Base-by-base conservation (phyloP, 2,888 invertebrate species). In the Heliconius aoede region DNA sequence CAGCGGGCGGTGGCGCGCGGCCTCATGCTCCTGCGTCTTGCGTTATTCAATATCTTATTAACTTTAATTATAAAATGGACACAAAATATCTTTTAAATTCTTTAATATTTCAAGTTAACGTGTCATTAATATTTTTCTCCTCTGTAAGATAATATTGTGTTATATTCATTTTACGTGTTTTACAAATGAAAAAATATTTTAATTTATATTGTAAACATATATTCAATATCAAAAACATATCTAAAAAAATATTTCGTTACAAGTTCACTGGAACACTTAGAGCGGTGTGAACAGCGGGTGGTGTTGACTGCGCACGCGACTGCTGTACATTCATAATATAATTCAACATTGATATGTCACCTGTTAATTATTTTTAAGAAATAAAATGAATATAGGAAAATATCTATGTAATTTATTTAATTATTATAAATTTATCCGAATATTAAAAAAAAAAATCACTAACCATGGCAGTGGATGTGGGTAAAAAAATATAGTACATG, bases 21-120 rank as follows among this genome's bases (percentile, higher is more conserved):
- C n/a, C 80, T 85, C 79, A 81, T 82, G 88, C 89, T 89, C 88
- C 89, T 84, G 85, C 83, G 84, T 82, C 84, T 81, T 82, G 80
- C 83, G 83, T 82, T 72, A 61, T 83, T 84, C 82, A 77, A 82
- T 83, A 80, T 82, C 46, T 55, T 55, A 55, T 51, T 55, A 69
- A 69, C 21, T 28, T n/a, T 83, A 77, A 82, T 86, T 83, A 83
- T 84, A 30, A 51, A 69, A 55, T 55, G 69, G 26, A 9, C n/a
- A 32, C 55, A 32, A 55, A 30, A 46, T 51, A 51, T 55, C 3
- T 55, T 55, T 32, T 24, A 24, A 65, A 40, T 15, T 40, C 24
- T 11, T n/a, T n/a, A n/a, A n/a, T n/a, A n/a, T n/a, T n/a, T n/a
- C n/a, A n/a, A n/a, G 7, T 8, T 36, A 36, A 24, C 15, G 15